phyloP scores from a whole-genome alignment of 2,113 vertebrate genomes.

The Salvelinus fontinalis region DNA sequence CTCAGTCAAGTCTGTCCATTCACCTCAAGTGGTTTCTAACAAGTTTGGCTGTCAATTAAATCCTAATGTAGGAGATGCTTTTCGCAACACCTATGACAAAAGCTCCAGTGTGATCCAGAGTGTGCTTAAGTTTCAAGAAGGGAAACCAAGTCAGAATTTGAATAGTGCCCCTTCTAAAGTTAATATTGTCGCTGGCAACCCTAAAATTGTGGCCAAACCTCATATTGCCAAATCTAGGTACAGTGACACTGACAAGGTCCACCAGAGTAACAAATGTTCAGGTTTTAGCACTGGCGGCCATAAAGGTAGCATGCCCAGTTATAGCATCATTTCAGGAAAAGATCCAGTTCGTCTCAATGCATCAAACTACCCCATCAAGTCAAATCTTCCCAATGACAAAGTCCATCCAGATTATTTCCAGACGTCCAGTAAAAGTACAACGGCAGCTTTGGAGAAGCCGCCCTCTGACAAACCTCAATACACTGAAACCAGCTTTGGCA shows the following conservation, averaged over 20 bases:
- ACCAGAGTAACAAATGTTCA: conserved; percentile 41
- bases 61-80: conserved; percentile 56
- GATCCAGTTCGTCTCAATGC: conserved; percentile 34
- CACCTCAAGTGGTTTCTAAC: conserved; percentile 49
- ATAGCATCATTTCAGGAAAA: conserved; percentile 49
- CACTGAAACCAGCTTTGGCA: conserved; percentile 38
- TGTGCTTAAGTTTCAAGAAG: conserved; percentile 69
- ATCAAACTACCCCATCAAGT: conserved; percentile 40
- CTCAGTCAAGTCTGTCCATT: conserved; percentile 54
- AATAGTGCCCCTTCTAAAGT: conserved; percentile 64
- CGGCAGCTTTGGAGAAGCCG: not conserved
- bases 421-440: conserved; percentile 54
- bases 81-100: conserved; percentile 66
- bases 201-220: conserved; percentile 32
- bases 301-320: conserved; percentile 44
- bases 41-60: conserved; percentile 60
- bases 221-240: conserved; percentile 31
- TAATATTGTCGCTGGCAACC: conserved; percentile 43
- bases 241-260: conserved; percentile 41
- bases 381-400: conserved; percentile 50
- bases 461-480: conserved; percentile 52
- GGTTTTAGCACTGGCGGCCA: conserved; percentile 21
- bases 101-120: conserved; percentile 67
- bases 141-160: conserved; percentile 62
- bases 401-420: conserved; percentile 52